Conservation (phyloP, 2,888 invertebrate genomes). For the Acleris literana region DNA sequence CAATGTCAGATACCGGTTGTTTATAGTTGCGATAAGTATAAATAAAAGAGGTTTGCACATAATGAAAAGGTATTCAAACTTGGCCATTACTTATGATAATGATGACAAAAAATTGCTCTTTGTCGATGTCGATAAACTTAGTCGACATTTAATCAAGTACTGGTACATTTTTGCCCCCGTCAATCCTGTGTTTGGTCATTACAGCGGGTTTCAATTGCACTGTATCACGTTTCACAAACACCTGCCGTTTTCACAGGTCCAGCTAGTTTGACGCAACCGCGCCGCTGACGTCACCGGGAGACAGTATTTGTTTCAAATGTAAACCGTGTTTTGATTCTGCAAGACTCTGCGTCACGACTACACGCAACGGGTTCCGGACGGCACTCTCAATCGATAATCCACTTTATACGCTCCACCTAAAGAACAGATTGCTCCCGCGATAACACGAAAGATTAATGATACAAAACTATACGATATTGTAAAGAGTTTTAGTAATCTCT, state of each 20-base stretch:
- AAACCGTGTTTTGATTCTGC: conserved; percentile 19
- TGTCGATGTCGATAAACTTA: too few relatives aligned
- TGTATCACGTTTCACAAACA: conserved; percentile 3
- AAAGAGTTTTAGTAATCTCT: conserved; percentile 17
- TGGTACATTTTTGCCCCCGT: too few relatives aligned
- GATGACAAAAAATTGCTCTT: too few relatives aligned
- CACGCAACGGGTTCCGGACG: neutral
- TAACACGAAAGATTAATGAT: conserved; percentile 14
- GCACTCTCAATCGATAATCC: neutral
- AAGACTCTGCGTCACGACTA: conserved; percentile 17
- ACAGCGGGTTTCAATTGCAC: neutral
- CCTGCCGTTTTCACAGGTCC: neutral
- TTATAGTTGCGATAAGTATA: too few relatives aligned
- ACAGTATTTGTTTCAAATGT: conserved; percentile 15
- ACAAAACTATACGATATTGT: conserved; percentile 14
- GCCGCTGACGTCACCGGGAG: conserved; percentile 18
- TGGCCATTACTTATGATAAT: too few relatives aligned
- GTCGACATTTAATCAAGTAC: too few relatives aligned
- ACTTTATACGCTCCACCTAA: conserved; percentile 8
- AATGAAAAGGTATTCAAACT: too few relatives aligned
- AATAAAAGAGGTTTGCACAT: too few relatives aligned
- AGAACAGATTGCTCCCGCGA: neutral
- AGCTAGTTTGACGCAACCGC: conserved; percentile 10
- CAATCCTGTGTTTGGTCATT: too few relatives aligned
- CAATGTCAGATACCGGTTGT: too few relatives aligned